Conservation (phyloP, 2,797 vertebrate species). For the Scomberomorus guttatus region DNA sequence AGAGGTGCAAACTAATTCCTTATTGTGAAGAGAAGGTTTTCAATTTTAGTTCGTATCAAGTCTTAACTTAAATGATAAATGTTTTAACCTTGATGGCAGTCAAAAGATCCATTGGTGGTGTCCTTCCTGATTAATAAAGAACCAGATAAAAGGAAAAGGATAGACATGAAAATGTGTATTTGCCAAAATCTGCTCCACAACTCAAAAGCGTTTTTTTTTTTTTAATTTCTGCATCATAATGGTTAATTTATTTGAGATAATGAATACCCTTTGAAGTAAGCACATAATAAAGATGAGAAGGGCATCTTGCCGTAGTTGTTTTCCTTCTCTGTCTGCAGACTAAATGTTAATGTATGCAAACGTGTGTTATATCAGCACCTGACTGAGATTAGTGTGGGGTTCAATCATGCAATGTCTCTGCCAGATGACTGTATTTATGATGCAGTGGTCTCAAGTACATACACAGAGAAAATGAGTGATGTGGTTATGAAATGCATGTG, state of each 20-base stretch:
- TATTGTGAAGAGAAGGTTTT: conserved; percentile 40
- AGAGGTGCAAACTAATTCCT: conserved; percentile 35
- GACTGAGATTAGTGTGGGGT: conserved; percentile 5
- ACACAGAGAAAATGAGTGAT: background rate
- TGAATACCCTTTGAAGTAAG: background rate
- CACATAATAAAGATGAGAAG: background rate
- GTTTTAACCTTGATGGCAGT: background rate
- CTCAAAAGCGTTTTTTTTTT: background rate
- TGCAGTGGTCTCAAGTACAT: background rate
- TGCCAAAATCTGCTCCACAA: background rate
- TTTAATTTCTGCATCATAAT: background rate
- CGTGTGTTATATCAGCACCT: background rate
- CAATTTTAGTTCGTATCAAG: background rate
- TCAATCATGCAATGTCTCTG: conserved; percentile 3
- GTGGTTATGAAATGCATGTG: background rate
- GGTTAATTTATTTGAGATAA: background rate
- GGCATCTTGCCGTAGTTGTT: background rate
- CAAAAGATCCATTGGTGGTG: no score
- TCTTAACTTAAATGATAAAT: background rate
- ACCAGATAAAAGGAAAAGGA: background rate
- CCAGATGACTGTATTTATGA: background rate
- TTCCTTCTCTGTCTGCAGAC: background rate
- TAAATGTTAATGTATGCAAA: conserved; percentile 40
- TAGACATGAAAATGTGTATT: background rate
- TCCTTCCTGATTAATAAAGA: background rate